A percentile compares a stretch with the other conserved stretches of the same genome.
Conservation (phyloP, 1,140 invertebrate genomes). For the Glossosoma conforme region DNA sequence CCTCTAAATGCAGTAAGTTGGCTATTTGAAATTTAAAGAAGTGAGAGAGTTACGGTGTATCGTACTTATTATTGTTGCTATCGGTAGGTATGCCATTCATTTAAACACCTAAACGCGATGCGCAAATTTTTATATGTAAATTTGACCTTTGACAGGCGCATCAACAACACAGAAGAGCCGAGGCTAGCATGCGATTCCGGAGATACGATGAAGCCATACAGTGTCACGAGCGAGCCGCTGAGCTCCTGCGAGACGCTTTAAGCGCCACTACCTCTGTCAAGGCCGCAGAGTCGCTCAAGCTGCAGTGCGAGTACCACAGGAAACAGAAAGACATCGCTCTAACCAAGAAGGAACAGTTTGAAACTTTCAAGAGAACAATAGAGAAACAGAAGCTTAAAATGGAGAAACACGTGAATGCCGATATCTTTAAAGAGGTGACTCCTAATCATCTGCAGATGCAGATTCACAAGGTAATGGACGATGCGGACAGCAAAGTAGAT, state of each 20-base stretch:
- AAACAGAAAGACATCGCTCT: constrained; percentile 53
- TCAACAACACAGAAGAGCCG: constrained; percentile 58
- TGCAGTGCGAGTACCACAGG: constrained; percentile 59
- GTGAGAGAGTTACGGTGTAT: too few species aligned
- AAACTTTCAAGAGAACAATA: constrained; percentile 52
- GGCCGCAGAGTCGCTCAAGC: constrained; percentile 54
- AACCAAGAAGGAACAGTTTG: constrained; percentile 54
- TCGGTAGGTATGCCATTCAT: neutral
- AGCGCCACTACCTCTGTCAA: constrained; percentile 47
- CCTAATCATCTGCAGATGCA: constrained; percentile 47
- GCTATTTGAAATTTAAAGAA: too few species aligned
- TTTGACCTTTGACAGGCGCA: constrained; percentile 52
- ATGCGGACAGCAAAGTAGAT: constrained; percentile 56
- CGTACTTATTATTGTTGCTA: too few species aligned
- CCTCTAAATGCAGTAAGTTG: constrained; percentile 42
- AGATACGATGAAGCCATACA: constrained; percentile 59
- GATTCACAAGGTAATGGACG: constrained; percentile 57
- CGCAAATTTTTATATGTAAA: neutral
- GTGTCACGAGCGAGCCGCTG: constrained; percentile 57
- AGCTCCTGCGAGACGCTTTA: constrained; percentile 53
- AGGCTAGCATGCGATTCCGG: constrained; percentile 52
- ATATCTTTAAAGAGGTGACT: constrained; percentile 39
- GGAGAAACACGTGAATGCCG: constrained; percentile 39
- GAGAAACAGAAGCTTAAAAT: constrained; percentile 47
- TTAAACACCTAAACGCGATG: constrained; percentile 14